Conservation (phyloP, 2,797 vertebrate genomes). For the Macrochelys suwanniensis region DNA sequence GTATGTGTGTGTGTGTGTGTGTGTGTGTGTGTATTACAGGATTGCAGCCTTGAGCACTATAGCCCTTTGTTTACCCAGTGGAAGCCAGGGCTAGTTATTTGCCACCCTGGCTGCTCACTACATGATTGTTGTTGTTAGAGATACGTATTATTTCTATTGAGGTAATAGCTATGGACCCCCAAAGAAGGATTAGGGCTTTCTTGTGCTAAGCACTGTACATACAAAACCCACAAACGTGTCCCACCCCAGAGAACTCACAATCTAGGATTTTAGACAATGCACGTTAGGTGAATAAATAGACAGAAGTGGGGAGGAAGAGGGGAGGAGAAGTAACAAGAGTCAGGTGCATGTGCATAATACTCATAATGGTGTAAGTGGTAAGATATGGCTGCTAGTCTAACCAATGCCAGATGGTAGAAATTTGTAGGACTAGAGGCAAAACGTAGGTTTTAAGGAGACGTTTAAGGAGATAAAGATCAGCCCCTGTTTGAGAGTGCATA, state of each 20-base stretch:
- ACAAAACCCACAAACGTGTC: not conserved
- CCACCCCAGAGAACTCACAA: not conserved
- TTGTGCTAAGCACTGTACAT: not conserved
- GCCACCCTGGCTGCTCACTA: accelerated
- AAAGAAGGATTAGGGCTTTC: not conserved
- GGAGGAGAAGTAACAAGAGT: not conserved
- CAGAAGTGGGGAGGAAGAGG: not conserved
- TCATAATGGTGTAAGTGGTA: not conserved
- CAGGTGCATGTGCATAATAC: not conserved
- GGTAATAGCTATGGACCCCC: not conserved
- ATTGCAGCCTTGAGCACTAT: not conserved
- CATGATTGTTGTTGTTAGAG: not conserved
- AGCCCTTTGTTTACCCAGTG: not conserved
- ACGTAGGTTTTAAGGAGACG: not conserved
- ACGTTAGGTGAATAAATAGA: not conserved
- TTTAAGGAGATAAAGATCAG: not conserved
- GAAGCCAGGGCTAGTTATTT: not conserved
- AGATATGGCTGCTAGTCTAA: constrained; percentile 9
- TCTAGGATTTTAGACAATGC: not conserved
- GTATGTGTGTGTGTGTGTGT: not conserved
- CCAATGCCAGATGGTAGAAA: not conserved
- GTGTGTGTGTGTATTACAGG: not conserved
- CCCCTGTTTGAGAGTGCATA: not conserved
- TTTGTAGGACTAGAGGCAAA: not conserved
- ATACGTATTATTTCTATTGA: not conserved